A percentile compares a stretch with the other conserved stretches of the same genome.
These are phyloP conservation scores for Scaptomyza tumidula DNA, from an alignment of 2,888 invertebrate genomes.

Conservation along the genomic window DNA sequence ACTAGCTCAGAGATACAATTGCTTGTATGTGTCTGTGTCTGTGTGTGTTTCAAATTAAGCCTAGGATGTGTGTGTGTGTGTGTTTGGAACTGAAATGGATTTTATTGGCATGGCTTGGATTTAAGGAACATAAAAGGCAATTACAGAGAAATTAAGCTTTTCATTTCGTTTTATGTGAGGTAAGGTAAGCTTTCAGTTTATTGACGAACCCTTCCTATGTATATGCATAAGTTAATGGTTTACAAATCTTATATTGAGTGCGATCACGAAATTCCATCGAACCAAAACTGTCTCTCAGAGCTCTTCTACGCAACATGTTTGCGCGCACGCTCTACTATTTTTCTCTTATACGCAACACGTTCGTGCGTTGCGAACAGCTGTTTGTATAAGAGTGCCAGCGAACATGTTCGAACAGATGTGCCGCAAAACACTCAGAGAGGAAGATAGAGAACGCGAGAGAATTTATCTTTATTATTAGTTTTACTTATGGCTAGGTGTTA, in stretches of 20 bases:
- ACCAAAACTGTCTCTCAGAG: constrained; percentile 2
- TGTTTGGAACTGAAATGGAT: constrained; percentile 64
- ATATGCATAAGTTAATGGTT: neutral
- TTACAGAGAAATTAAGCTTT: neutral
- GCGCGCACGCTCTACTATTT: constrained; percentile 26
- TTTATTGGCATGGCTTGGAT: constrained; percentile 67
- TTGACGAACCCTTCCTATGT: neutral
- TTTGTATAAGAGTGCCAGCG: constrained; percentile 49
- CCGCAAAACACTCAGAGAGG: neutral
- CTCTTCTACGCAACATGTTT: constrained; percentile 59
- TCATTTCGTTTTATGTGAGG: neutral
- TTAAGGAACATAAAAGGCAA: constrained; percentile 46
- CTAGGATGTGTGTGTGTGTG: constrained; percentile 58
- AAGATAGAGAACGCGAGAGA: neutral
- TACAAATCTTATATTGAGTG: constrained; percentile 32
- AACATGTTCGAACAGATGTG: constrained; percentile 59
- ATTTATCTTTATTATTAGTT: neutral
- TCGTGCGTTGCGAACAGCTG: constrained; percentile 53
- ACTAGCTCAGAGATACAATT: constrained; percentile 16
- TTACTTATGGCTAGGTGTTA: constrained; percentile 29
- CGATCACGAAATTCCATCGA: constrained; percentile 54
- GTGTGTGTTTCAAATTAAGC: constrained; percentile 60
- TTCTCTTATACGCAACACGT: constrained; percentile 71
- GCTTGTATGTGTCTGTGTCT: constrained; percentile 17
- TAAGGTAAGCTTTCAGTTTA: neutral